Evolutionary conservation across 1,140 invertebrate genomes (phyloP), one percentile per base, ranked within the genome.

Genomic region (Drosophila auraria): DNA sequence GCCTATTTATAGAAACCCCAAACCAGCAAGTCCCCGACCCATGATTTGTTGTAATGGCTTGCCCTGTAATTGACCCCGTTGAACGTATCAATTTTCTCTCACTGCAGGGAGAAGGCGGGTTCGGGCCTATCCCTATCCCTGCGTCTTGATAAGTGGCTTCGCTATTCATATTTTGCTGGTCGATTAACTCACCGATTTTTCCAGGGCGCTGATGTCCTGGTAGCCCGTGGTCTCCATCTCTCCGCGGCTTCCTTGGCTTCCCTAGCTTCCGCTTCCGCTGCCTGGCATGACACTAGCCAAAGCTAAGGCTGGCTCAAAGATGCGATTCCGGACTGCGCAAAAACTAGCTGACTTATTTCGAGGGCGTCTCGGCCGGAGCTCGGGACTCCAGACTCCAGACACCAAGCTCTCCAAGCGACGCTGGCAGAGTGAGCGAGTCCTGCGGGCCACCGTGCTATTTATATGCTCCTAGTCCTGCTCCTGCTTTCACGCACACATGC

Each of bases 111-210:
- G 30, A 65, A 14, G 23, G 62, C 40, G 36, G 42, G n/a, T 8
- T 12, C 2, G 42, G 42, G 33, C 33, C n/a, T 17, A 11, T 17
- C 33, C 53, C 49, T 47, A 44, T 38, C 15, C 61, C 30, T 12
- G 12, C 8, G 36, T 30, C 38, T 15, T 54, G 30, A 38, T 40
- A 69, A 71, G 68, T 68, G 64, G 33, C 33, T 36, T 33, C 3
- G 54, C n/a, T n/a, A 57, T 69, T 71, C 40, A 50, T 64, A 50
- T 65, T 50, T 50, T 30, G 17, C 60, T 65, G 68, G 64, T 69
- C 68, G 40, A 71, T 56, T 56, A 47, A 78, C 81, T 82, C 86
- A 92, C 91, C 72, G 91, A 92, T 89, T 92, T 92, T 83, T 92
- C 91, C 80, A 92, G 72, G 5, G 91, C 91, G 53, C 68, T 89